Conservation (phyloP, 1,140 invertebrate genomes). For the Bombus superbus region DNA sequence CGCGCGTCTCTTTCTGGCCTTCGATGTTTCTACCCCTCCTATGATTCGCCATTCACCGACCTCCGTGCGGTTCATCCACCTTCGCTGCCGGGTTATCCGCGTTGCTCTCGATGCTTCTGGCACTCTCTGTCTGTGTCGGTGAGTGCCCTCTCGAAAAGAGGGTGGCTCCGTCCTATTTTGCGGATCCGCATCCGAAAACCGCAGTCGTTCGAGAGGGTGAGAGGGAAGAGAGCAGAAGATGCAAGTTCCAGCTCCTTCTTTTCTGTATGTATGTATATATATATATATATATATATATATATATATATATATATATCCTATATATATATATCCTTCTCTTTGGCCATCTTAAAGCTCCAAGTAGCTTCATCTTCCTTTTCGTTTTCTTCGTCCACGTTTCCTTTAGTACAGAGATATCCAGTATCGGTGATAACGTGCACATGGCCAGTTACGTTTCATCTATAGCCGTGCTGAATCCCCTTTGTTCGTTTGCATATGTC, state of each 20-base stretch:
- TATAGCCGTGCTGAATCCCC: too few species aligned
- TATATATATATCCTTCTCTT: too few species aligned
- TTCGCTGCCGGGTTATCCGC: constrained; percentile 2
- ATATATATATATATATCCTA: too few species aligned
- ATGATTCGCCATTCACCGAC: constrained; percentile 41
- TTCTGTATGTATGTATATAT: too few species aligned
- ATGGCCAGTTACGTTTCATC: too few species aligned
- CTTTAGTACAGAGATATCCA: too few species aligned
- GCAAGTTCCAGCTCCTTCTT: not conserved
- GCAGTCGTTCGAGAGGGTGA: constrained; percentile 52
- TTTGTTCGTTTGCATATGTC: constrained; percentile 17
- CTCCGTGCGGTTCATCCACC: constrained; percentile 56
- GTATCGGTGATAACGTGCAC: too few species aligned
- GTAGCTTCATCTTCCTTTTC: too few species aligned
- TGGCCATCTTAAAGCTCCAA: too few species aligned
- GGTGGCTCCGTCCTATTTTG: constrained; percentile 64
- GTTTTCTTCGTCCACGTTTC: too few species aligned
- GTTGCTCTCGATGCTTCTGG: not conserved
- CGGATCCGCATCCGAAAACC: constrained; percentile 67
- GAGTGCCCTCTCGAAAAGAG: constrained; percentile 53
- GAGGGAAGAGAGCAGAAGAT: not conserved
- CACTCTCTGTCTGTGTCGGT: constrained; percentile 10
- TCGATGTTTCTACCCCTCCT: constrained; percentile 57
- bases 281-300: too few species aligned
- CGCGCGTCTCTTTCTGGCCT: constrained; percentile 53